Percentiles rank a stretch among this genome's conserved stretches.
Evolutionary conservation across 2,113 vertebrate species (phyloP).

Genomic region (Seriola aureovittata): DNA sequence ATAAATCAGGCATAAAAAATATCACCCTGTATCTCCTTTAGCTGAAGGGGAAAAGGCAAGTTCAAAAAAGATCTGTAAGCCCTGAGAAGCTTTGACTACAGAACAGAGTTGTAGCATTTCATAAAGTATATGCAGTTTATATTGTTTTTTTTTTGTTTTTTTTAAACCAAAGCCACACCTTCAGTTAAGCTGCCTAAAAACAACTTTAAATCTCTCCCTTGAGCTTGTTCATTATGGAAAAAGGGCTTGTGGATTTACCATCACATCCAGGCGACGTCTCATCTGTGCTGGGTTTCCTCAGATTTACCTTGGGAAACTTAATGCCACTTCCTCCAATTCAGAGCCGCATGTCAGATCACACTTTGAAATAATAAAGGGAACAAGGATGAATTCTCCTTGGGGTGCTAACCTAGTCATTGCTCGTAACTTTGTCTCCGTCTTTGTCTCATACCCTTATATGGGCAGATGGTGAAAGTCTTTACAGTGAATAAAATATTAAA

Average conservation of each 20-base stretch:
- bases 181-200: slow-evolving; percentile 39
- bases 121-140: not conserved
- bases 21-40: not conserved
- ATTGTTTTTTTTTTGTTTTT: not conserved
- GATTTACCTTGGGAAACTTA: slow-evolving; percentile 66
- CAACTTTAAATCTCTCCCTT: slow-evolving; percentile 41
- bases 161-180: slow-evolving; percentile 36
- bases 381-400: slow-evolving; percentile 59
- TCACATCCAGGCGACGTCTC: slow-evolving; percentile 55
- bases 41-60: not conserved
- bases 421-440: slow-evolving; percentile 32
- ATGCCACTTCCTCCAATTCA: slow-evolving; percentile 83
- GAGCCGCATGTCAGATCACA: slow-evolving; percentile 47
- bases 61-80: not conserved
- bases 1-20: not conserved
- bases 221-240: slow-evolving; percentile 53
- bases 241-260: slow-evolving; percentile 37
- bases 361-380: slow-evolving; percentile 72
- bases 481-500: not conserved
- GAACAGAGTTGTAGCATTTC: not conserved
- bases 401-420: slow-evolving; percentile 55
- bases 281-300: slow-evolving; percentile 66
- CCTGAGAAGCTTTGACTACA: not conserved
- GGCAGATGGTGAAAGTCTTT: slow-evolving; percentile 5
- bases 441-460: slow-evolving; percentile 34